phyloP scores from a whole-genome alignment of 1,140 invertebrate genomes.

The Ostrea denselamellosa region DNA sequence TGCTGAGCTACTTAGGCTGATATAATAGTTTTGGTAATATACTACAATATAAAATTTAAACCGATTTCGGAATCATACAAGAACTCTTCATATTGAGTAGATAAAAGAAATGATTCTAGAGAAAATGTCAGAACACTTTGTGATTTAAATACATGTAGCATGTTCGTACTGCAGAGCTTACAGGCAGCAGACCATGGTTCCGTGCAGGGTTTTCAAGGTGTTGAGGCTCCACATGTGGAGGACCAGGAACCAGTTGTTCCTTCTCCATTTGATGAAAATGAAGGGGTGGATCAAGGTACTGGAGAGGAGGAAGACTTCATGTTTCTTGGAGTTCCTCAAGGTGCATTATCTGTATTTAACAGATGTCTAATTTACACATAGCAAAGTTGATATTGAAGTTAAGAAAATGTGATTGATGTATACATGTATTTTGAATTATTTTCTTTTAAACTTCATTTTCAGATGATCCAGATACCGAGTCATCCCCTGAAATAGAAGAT shows the following conservation, averaged over 20 bases:
- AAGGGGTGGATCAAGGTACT: background rate
- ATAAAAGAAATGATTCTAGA: too few species aligned
- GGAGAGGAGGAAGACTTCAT: slow-evolving; percentile 26
- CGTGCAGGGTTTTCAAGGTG: background rate
- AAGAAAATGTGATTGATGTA: too few species aligned
- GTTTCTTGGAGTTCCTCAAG: slow-evolving; percentile 42
- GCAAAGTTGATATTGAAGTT: too few species aligned
- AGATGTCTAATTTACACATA: too few species aligned
- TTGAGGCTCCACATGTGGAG: background rate
- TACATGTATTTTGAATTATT: too few species aligned
- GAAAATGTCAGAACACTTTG: too few species aligned
- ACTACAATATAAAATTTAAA: too few species aligned
- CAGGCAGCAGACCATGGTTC: background rate
- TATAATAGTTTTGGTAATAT: too few species aligned
- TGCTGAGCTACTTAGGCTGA: too few species aligned
- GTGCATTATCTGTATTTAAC: background rate
- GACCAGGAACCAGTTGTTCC: background rate
- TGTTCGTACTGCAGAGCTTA: background rate
- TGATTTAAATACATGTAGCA: background rate
- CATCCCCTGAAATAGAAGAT: slow-evolving; percentile 41
- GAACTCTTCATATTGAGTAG: too few species aligned
- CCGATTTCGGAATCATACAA: too few species aligned
- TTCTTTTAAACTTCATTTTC: background rate
- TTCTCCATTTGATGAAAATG: slow-evolving; percentile 15
- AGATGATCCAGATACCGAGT: slow-evolving; percentile 47